Evolutionary conservation across 1,140 invertebrate species (phyloP).

Genomic region (Zelostemma sp.): DNA sequence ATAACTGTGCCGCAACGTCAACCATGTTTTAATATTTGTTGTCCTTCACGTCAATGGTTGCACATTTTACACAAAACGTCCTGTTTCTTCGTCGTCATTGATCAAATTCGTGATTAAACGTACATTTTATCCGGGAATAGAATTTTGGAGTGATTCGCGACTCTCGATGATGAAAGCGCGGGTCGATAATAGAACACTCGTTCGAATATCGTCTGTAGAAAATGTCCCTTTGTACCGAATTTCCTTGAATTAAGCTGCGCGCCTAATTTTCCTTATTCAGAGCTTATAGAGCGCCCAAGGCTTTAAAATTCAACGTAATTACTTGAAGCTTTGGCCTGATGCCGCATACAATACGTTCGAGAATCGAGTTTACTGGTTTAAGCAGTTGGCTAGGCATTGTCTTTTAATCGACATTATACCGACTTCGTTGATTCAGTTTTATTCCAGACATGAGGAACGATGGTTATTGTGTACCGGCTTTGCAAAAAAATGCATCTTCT

Average conservation of each 20-base stretch:
- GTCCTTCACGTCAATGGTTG: no score
- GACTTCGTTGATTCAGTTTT: conserved; percentile 35
- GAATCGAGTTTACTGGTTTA: conserved; percentile 33
- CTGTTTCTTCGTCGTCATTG: no score
- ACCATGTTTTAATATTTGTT: no score
- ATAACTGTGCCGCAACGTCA: no score
- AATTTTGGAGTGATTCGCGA: conserved; percentile 17
- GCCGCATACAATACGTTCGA: conserved; percentile 32
- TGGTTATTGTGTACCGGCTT: conserved; percentile 47
- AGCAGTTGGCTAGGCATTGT: conserved; percentile 32
- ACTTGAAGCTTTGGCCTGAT: conserved; percentile 44
- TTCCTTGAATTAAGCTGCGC: conserved; percentile 32
- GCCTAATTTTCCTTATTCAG: conserved; percentile 42
- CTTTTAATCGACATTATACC: conserved; percentile 25
- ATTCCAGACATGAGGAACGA: conserved; percentile 25
- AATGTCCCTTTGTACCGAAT: conserved; percentile 32
- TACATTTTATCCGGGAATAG: no score
- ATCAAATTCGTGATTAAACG: no score
- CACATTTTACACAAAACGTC: no score
- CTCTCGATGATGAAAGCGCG: conserved; percentile 14
- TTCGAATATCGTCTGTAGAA: conserved; percentile 40
- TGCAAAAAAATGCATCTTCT: conserved; percentile 39
- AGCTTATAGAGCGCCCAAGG: conserved; percentile 38
- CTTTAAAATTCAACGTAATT: conserved; percentile 42
- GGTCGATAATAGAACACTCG: conserved; percentile 19